Evolutionary conservation across 2,888 invertebrate genomes (phyloP), one percentile per base, ranked within the genome.

Genomic region (Drosophila longiperda): DNA sequence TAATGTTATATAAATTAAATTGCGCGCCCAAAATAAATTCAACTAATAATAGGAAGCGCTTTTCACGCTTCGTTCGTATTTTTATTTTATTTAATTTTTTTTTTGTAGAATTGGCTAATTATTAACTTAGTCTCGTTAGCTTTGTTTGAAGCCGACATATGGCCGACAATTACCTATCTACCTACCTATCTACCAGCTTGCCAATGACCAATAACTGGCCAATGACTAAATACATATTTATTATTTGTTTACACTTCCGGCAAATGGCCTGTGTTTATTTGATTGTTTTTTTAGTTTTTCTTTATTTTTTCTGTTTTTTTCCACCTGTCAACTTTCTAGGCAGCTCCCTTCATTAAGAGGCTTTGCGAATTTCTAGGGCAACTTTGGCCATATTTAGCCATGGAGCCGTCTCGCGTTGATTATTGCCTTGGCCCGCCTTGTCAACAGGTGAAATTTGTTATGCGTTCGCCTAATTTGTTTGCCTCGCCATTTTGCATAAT

Each of bases 1-100:
- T 85, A 85, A 83, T 77, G 83, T 85, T 87, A 87, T 81, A 86
- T 86, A 87, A 85, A 85, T 86, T 73, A 86, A 86, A 85, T 85
- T 86, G 85, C 85, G 86, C 82, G 75, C 79, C 85, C 83, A 74
- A 87, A 86, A 87, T 88, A 87, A 84, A 87, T 83, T 87, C 67
- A 87, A 78, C 73, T 78, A 78, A 78, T 87, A 86, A 87, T 86
- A 87, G 87, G 87, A 87, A 87, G 86, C 82, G 78, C 75, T 85
- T 87, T 87, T 87, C 86, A 83, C 85, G 85, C 85, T 87, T 76
- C 55, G 66, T 61, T 59, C 29, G 42, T 20, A 15, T 29, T 32
- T 52, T 50, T n/a, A n/a, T 50, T 26, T 54, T 26, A 23, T 38
- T 65, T 62, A 50, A 54, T 58, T 26, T 54, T 58, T 26, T 54